Base-by-base conservation (phyloP, 2,888 invertebrate genomes). In the Hedychridium roseum region DNA sequence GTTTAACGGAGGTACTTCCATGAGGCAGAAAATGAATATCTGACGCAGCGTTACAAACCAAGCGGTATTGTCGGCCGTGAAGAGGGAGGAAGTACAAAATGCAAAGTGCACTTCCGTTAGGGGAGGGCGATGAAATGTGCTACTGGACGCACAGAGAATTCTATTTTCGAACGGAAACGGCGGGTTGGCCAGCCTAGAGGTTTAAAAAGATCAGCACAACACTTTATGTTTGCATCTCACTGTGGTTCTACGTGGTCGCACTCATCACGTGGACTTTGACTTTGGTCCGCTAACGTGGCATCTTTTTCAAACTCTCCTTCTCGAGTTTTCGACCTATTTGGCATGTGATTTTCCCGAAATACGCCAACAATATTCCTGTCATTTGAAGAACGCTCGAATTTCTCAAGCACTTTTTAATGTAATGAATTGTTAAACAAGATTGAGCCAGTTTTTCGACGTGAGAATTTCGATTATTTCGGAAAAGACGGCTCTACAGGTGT, bases 401-500 rank as follows among this genome's bases (percentile, higher is more conserved):
- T n/a, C n/a, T n/a, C n/a, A 23, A 23, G 9, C 9, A 9, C 23
- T 5, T 23, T 5, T 9, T 23, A 23, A 9, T 23, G 23, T 6
- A 23, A 23, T 9, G 23, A 23, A 23, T 23, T 23, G 5, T 23
- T 5, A 23, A 5, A 23, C 9, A 9, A 23, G 5, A 23, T 23
- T 23, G 9, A 23, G 23, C n/a, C n/a, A n/a, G n/a, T n/a, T n/a
- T 32, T n/a, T 26, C 3, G 14, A 26, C 28, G 21, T 34, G 21
- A 42, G 21, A 37, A 16, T 43, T 43, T 36, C 7, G n/a, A n/a
- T n/a, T n/a, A 16, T 17, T 36, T 18, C 14, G 26, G 4, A 26
- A 26, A 36, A 11, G 41, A 34, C 37, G 31, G 32, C 56, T 62
- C 58, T 47, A 65, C 62, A 65, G 60, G 60, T 60, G 57, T 42